Evolutionary conservation across 1,140 invertebrate species (phyloP).

Genomic region (Chironomus striatipennis): DNA sequence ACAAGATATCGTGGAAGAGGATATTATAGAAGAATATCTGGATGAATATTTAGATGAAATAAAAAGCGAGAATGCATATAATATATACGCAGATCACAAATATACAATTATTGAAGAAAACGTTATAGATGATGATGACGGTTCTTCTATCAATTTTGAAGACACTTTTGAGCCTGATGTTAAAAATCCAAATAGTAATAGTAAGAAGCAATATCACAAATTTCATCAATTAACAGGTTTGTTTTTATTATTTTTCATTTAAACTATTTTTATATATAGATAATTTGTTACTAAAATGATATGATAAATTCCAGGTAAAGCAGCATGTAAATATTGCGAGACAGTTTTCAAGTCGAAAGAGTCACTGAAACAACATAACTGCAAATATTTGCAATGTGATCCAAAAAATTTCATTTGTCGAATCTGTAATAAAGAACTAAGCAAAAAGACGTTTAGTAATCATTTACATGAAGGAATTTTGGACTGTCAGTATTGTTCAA

Average conservation of each 20-base stretch:
- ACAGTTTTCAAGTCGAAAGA: background rate
- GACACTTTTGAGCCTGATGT: too few relatives aligned
- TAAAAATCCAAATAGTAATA: too few relatives aligned
- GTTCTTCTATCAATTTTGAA: too few relatives aligned
- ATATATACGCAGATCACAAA: background rate
- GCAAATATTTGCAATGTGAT: background rate
- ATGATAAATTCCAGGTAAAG: background rate
- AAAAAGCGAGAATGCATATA: background rate
- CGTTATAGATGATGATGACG: background rate
- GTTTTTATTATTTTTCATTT: too few relatives aligned
- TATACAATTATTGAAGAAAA: background rate
- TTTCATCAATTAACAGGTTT: background rate
- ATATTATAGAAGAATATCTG: background rate
- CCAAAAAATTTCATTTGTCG: slow-evolving; percentile 16
- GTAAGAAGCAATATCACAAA: background rate
- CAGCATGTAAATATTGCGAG: slow-evolving; percentile 3
- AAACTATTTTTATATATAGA: too few relatives aligned
- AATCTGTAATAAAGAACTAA: background rate
- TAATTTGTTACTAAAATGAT: too few relatives aligned
- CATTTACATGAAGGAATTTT: background rate
- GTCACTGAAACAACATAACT: background rate
- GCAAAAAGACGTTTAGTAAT: background rate
- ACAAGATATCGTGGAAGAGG: background rate
- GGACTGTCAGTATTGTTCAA: background rate
- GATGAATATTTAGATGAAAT: background rate